Conservation (phyloP, 2,113 vertebrate genomes). For the Percopsis transmontana region DNA sequence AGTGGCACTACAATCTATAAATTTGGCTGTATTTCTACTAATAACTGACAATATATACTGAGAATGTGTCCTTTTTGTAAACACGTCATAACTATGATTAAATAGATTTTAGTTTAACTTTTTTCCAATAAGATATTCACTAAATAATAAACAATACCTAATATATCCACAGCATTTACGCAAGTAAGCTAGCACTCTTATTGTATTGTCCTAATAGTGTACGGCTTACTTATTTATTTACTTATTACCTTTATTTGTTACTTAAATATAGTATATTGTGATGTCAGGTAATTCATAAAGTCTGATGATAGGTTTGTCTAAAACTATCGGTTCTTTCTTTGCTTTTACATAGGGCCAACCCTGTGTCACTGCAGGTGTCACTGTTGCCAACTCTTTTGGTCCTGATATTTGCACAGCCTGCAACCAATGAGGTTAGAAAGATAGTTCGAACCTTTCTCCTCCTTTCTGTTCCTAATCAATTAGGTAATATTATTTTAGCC, state of each 20-base stretch:
- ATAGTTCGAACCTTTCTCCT: too few species aligned
- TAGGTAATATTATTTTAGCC: not conserved
- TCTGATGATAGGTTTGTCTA: too few species aligned
- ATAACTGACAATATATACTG: not conserved
- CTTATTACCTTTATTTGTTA: not conserved
- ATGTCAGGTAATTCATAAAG: too few species aligned
- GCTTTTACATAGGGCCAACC: not conserved
- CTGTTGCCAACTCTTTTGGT: conserved; percentile 54
- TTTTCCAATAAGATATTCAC: not conserved
- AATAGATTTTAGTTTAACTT: not conserved
- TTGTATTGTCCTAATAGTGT: too few species aligned
- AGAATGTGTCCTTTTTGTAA: not conserved
- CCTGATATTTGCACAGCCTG: not conserved
- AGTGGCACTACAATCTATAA: not conserved
- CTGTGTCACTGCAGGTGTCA: conserved; percentile 65
- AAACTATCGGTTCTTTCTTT: not conserved
- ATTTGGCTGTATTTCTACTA: not conserved
- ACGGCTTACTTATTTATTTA: not conserved
- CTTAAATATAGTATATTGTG: not conserved
- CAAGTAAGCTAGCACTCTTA: too few species aligned
- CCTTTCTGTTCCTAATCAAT: too few species aligned
- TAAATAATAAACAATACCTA: too few species aligned
- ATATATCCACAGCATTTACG: too few species aligned
- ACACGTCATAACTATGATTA: not conserved
- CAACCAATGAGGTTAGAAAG: not conserved